Base-by-base conservation (phyloP, 2,888 invertebrate genomes). In the Tenthredo notha region DNA sequence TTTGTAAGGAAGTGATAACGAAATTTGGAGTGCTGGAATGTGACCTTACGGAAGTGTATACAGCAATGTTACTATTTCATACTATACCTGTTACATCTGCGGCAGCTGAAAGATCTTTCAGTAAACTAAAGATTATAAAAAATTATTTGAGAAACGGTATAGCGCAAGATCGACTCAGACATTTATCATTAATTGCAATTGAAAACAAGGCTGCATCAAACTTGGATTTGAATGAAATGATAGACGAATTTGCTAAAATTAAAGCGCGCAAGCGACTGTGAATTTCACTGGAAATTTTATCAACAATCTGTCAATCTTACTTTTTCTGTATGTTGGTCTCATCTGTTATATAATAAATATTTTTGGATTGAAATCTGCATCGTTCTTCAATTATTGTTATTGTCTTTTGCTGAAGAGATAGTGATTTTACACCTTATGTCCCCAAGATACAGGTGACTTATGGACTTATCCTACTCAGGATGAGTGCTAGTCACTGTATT, bases 1-100 rank as follows among this genome's bases (percentile, higher is more conserved):
- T 89, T 47, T 89, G 87, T 85, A 89, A 88, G 85, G 87, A 87
- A 87, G 85, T 87, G 82, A 88, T 87, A 85, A 88, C 78, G 58
- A 88, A 87, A 87, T 86, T 50, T 86, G 86, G 43, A 83, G 29
- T 33, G 2, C 29, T 33, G 1, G 29, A 33, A 33, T 33, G 29
- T 33, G 29, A 33, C 29, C 29, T 33, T 33, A 33, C 29, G 29
- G 29, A 33, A 1, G 29, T 33, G 29, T 33, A 33, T 33, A 33
- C 29, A 33, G 29, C 29, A 33, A 33, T 33, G 29, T 2, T 33
- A 2, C 2, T 2, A 33, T 33, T 33, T 33, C 29, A 33, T 2
- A 33, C 29, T 33, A 33, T 33, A 2, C 29, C 29, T 2, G 29
- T 33, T 2, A 33, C 29, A 2, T 33, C 29, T 33, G 2, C 29